Conservation (phyloP, 2,113 vertebrate species). For the Cebus imitator region DNA sequence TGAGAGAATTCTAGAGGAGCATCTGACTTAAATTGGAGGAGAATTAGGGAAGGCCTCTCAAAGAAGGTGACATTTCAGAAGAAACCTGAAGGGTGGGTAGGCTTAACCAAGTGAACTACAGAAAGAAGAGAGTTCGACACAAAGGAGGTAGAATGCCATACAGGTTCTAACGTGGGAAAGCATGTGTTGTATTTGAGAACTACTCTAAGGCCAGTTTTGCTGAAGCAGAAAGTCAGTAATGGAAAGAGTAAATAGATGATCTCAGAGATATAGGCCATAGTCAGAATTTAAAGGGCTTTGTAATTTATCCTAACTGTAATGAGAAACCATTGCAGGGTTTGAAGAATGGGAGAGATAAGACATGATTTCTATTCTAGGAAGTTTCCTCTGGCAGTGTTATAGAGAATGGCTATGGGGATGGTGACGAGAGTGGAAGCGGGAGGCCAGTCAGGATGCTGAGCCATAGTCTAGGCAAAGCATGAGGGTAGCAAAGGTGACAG, state of each 20-base stretch:
- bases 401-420: background rate
- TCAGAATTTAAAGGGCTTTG: background rate
- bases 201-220: background rate
- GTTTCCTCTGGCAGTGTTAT: background rate
- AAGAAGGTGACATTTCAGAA: background rate
- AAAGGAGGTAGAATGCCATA: background rate
- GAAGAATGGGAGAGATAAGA: background rate
- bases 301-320: background rate
- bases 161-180: background rate
- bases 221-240: background rate
- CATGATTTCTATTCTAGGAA: background rate
- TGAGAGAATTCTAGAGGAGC: background rate
- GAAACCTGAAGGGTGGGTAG: background rate
- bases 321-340: background rate
- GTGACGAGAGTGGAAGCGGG: background rate
- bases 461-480: background rate
- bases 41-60: background rate
- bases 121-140: background rate
- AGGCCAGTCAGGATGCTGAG: background rate
- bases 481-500: background rate
- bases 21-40: background rate
- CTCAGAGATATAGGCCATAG: background rate
- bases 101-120: background rate
- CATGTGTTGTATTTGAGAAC: background rate
- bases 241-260: background rate